Base-by-base conservation (phyloP, 2,797 vertebrate genomes). In the Bovichtus diacanthus region DNA sequence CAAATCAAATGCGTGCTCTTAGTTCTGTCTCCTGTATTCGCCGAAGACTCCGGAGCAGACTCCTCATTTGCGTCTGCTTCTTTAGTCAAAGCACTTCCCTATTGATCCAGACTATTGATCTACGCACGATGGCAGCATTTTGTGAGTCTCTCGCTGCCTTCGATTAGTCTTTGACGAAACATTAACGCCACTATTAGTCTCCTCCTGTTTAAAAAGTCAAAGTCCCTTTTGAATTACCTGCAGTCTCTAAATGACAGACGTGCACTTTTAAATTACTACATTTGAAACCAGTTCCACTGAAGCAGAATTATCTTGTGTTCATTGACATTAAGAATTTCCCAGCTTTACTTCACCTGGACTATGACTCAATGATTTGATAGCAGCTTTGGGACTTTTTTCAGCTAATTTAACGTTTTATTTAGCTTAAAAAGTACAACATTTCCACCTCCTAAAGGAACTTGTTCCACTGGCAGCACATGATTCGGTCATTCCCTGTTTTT, bases 51-150 rank as follows among this genome's bases (percentile, higher is more conserved):
- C 0, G 41, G 11, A 74, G 60, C 19, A 46, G 58, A 46, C 50
- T 69, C 21, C 61, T 66, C 12, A 6, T 69, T 58, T 70, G 59
- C 67, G 70, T 75, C 63, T 82, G 59, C 67, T 70, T 75, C 63
- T 82, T 70, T 70, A 61, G 63, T 80, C 61, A 82, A 67, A 78
- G 75, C 51, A 62, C 76, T 70, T 41, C 54, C 23, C 9, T 15
- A 91, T 84, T 80, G 80, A 90, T 85, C 66, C 34, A 8, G 51
- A 43, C 43, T 70, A 87, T 91, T 53, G 89, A 90, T 88, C 54
- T 10, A n/a, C 25, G 51, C 68, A 10, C 69, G 18, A 49, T 36
- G 1, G 49, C 55, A 58, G 36, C 51, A 41, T 82, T n/a, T 81
- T 75, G 38, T 47, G 58, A 38, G 51, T 70, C 58, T 66, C 61